A percentile compares a stretch with the other conserved stretches of the same genome.
phyloP scores from a whole-genome alignment of 1,140 invertebrate genomes.

The Leguminivora glycinivorella region DNA sequence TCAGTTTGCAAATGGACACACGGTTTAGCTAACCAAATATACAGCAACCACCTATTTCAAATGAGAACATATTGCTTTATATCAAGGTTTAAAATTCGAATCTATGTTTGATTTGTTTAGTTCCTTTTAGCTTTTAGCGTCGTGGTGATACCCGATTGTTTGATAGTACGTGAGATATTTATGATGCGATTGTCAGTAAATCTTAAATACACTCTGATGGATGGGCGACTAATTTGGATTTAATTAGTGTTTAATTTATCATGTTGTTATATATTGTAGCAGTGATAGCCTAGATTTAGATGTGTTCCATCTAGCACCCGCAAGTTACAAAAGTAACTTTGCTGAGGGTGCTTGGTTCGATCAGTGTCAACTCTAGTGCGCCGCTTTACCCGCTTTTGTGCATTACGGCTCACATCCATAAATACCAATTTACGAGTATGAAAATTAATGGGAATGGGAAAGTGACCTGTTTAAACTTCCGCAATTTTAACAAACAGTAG shows the following conservation, averaged over 20 bases:
- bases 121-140: background rate
- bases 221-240: background rate
- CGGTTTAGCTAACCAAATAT: background rate
- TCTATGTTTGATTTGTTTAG: background rate
- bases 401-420: no score
- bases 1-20: background rate
- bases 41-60: background rate
- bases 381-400: no score
- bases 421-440: no score
- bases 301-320: background rate
- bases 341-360: background rate
- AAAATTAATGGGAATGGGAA: no score
- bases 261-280: background rate
- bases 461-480: no score
- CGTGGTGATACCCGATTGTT: background rate
- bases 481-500: no score
- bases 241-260: background rate
- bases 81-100: background rate
- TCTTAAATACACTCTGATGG: constrained; percentile 4
- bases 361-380: background rate
- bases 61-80: background rate
- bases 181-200: background rate
- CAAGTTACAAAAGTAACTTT: background rate
- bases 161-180: constrained; percentile 23
- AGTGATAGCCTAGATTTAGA: background rate